phyloP scores from a whole-genome alignment of 1,140 invertebrate genomes.

The Acyrthosiphon pisum region DNA sequence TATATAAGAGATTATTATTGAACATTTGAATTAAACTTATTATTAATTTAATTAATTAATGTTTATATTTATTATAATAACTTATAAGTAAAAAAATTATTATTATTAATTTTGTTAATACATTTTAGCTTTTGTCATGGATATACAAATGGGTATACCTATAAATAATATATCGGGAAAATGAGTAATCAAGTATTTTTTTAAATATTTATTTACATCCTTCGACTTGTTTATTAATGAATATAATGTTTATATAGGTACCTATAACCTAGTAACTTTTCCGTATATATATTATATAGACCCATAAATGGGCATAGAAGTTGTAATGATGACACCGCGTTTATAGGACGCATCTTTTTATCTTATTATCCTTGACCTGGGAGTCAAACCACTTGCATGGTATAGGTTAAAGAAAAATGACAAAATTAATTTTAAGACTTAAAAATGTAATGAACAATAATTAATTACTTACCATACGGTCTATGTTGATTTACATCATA shows the following conservation, averaged over 20 bases:
- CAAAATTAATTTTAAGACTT: slow-evolving; percentile 5
- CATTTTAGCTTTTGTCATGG: neutral
- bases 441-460: slow-evolving; percentile 4
- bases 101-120: neutral
- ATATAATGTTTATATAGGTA: slow-evolving; percentile 12
- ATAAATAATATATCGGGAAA: neutral
- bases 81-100: neutral
- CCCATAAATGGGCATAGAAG: slow-evolving; percentile 34
- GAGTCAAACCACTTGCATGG: neutral
- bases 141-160: too few relatives aligned
- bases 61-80: neutral
- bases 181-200: neutral
- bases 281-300: slow-evolving; percentile 18
- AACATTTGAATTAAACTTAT: neutral
- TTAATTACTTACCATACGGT: neutral
- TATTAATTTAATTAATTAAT: too few relatives aligned
- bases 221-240: slow-evolving; percentile 7
- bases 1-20: neutral
- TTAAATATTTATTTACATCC: slow-evolving; percentile 4
- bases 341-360: slow-evolving; percentile 25
- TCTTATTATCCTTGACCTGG: slow-evolving; percentile 37
- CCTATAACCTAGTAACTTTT: slow-evolving; percentile 1
- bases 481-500: neutral
- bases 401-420: slow-evolving; percentile 28
- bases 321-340: slow-evolving; percentile 24